phyloP scores from a whole-genome alignment of 2,888 invertebrate genomes.

The Oligia latruncula region DNA sequence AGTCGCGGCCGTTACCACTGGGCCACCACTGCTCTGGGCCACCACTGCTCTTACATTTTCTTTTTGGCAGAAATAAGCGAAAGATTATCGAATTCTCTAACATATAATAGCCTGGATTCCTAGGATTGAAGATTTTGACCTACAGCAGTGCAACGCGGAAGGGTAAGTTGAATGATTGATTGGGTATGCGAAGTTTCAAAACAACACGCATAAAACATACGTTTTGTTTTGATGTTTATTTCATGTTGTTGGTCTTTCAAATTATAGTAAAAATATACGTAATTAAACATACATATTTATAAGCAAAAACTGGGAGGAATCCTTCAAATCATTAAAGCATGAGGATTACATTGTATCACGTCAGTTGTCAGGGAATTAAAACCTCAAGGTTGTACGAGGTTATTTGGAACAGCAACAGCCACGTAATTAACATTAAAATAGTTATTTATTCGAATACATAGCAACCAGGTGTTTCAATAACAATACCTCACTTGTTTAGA shows the following conservation, averaged over 20 bases:
- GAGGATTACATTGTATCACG: not conserved
- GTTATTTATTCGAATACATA: constrained; percentile 23
- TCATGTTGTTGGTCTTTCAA: no score
- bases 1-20: no score
- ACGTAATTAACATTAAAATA: constrained; percentile 50
- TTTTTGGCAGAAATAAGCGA: not conserved
- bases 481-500: constrained; percentile 11
- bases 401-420: not conserved
- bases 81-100: not conserved
- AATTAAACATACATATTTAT: no score
- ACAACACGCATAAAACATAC: no score
- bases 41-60: no score
- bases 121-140: not conserved
- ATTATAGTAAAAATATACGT: no score
- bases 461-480: constrained; percentile 37
- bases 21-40: no score
- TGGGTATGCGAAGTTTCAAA: not conserved
- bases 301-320: no score
- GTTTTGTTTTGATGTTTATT: no score
- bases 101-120: not conserved
- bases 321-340: no score
- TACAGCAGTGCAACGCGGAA: not conserved
- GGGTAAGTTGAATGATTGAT: not conserved
- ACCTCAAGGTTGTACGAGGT: constrained; percentile 28
- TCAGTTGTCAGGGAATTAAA: not conserved